Conservation (phyloP, 1,140 invertebrate genomes). For the Globodera rostochiensis region DNA sequence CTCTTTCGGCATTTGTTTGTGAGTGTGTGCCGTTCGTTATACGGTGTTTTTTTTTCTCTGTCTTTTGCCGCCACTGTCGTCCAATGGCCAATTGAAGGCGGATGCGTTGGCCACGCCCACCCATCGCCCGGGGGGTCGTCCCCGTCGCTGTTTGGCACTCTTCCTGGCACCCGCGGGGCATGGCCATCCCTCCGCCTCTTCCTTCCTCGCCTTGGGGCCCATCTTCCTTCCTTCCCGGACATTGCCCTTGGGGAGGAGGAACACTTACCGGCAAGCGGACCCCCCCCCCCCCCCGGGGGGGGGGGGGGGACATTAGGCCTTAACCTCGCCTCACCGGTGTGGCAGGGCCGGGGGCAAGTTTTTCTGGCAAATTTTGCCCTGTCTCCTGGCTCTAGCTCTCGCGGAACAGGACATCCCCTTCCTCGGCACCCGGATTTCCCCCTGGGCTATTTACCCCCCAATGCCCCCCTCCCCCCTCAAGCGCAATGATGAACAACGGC, state of each 20-base stretch:
- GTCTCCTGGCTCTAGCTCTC: neutral
- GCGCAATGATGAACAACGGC: neutral
- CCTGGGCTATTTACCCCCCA: neutral
- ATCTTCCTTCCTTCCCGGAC: constrained; percentile 1
- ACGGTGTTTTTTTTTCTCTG: neutral
- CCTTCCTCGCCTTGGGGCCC: neutral
- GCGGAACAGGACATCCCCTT: neutral
- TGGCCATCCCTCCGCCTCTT: neutral
- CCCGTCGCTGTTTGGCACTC: neutral
- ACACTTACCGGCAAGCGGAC: too few species aligned
- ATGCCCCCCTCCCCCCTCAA: neutral
- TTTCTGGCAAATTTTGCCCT: neutral
- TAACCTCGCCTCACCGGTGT: neutral
- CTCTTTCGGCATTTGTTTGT: too few species aligned
- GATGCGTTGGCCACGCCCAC: neutral
- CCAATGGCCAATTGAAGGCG: neutral
- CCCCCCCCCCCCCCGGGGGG: too few species aligned
- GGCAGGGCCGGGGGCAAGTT: too few species aligned
- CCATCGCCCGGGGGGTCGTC: too few species aligned
- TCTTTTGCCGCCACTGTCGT: neutral
- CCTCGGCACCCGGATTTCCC: neutral
- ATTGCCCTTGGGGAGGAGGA: neutral
- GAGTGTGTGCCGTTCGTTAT: neutral
- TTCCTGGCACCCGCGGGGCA: too few species aligned
- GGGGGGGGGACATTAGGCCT: neutral